Evolutionary conservation across 1,140 invertebrate genomes (phyloP).

Genomic region (Rhopalosiphum maidis): DNA sequence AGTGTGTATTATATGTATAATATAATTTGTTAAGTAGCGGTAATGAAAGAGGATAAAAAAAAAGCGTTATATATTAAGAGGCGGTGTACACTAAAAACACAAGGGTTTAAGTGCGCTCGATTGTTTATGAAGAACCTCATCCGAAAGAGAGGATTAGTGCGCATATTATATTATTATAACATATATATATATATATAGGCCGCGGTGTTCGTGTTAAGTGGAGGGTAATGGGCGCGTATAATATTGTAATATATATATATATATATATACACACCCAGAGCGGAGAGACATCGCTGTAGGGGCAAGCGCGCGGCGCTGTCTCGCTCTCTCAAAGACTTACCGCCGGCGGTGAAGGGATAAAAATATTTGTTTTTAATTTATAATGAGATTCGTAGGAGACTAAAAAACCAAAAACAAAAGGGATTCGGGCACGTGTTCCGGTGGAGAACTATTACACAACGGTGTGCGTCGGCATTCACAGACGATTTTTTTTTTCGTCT

Average conservation of each 20-base stretch:
- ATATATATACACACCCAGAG: neutral
- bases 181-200: neutral
- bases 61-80: neutral
- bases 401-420: slow-evolving; percentile 44
- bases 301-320: neutral
- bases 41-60: slow-evolving; percentile 9
- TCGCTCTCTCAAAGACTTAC: neutral
- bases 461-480: slow-evolving; percentile 23
- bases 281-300: neutral
- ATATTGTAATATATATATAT: neutral
- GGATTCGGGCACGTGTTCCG: slow-evolving; percentile 27
- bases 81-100: slow-evolving; percentile 44
- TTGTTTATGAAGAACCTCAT: slow-evolving; percentile 34
- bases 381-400: neutral
- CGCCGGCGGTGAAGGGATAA: slow-evolving; percentile 36
- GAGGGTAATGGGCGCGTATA: slow-evolving; percentile 32
- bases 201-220: slow-evolving; percentile 56
- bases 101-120: slow-evolving; percentile 43
- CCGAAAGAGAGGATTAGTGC: slow-evolving; percentile 49
- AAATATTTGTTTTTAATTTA: slow-evolving; percentile 48
- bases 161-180: neutral
- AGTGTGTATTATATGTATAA: neutral
- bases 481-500: slow-evolving; percentile 2
- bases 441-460: no score
- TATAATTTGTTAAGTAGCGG: slow-evolving; percentile 2